Conservation (phyloP, 2,797 vertebrate species). For the Pygocentrus nattereri region DNA sequence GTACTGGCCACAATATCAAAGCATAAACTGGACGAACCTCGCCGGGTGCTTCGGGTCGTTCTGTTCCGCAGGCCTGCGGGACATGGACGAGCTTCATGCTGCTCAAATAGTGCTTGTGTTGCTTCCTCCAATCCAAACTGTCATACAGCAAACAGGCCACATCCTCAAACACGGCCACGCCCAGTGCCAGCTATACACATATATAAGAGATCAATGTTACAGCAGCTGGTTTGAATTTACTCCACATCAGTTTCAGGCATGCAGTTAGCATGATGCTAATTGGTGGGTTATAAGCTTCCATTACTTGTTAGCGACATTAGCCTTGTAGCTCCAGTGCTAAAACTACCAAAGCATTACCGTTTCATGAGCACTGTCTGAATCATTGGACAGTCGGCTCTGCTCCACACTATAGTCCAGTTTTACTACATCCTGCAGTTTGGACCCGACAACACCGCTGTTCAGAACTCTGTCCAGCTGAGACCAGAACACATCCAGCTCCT, state of each 20-base stretch:
- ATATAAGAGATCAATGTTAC: not conserved
- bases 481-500: conserved; percentile 85
- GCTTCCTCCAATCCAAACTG: conserved; percentile 86
- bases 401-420: conserved; percentile 77
- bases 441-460: conserved; percentile 78
- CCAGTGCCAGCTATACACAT: conserved; percentile 78
- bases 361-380: conserved; percentile 70
- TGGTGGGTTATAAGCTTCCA: too few relatives aligned
- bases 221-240: too few relatives aligned
- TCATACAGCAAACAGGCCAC: conserved; percentile 89
- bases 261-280: too few relatives aligned
- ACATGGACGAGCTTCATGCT: conserved; percentile 79
- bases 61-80: conserved; percentile 64
- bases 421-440: conserved; percentile 84
- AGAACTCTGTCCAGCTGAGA: conserved; percentile 84
- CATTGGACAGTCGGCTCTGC: conserved; percentile 63
- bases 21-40: too few relatives aligned
- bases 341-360: conserved; percentile 72
- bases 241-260: too few relatives aligned
- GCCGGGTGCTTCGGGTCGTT: conserved; percentile 33
- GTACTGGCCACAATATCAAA: too few relatives aligned
- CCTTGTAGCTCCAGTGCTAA: too few relatives aligned
- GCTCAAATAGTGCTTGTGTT: conserved; percentile 85
- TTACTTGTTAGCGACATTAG: too few relatives aligned
- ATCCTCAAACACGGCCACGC: conserved; percentile 83